phyloP scores from a whole-genome alignment of 2,797 vertebrate species.

The Peromyscus melanophrys region DNA sequence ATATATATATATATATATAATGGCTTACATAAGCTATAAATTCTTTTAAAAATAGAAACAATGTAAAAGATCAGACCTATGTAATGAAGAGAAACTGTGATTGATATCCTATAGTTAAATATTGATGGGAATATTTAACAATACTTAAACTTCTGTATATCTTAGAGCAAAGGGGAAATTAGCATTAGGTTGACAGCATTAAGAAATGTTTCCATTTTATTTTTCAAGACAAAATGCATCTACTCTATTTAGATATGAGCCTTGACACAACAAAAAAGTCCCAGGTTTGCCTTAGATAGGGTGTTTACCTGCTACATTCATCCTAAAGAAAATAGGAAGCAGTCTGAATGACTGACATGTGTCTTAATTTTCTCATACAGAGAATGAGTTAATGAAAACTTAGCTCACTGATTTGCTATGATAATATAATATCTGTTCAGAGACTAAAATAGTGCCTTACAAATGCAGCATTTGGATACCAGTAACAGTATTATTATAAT shows the following conservation, averaged over 20 bases:
- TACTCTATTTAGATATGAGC: background rate
- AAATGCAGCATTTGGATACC: background rate
- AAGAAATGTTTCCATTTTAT: background rate
- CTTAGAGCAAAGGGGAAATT: background rate
- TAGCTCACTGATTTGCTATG: background rate
- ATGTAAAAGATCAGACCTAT: slow-evolving; percentile 71
- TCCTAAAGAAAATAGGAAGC: background rate
- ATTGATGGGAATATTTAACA: background rate
- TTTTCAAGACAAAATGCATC: background rate
- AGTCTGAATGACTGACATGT: background rate
- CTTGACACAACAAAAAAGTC: background rate
- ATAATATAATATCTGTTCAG: background rate
- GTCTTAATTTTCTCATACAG: slow-evolving; percentile 10
- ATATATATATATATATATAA: slow-evolving; percentile 83
- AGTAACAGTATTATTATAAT: background rate
- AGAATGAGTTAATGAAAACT: slow-evolving; percentile 54
- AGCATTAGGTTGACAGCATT: background rate
- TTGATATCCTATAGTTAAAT: slow-evolving; percentile 30
- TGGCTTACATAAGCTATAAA: slow-evolving; percentile 53
- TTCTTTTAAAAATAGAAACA: slow-evolving; percentile 71
- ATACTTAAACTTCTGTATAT: background rate
- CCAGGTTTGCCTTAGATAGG: background rate
- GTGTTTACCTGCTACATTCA: background rate
- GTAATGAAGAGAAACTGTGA: slow-evolving; percentile 59
- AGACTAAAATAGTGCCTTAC: background rate